These are phyloP conservation scores for Brachyopa scutellaris DNA, from an alignment of 2,888 invertebrate species.

Conservation along the genomic window DNA sequence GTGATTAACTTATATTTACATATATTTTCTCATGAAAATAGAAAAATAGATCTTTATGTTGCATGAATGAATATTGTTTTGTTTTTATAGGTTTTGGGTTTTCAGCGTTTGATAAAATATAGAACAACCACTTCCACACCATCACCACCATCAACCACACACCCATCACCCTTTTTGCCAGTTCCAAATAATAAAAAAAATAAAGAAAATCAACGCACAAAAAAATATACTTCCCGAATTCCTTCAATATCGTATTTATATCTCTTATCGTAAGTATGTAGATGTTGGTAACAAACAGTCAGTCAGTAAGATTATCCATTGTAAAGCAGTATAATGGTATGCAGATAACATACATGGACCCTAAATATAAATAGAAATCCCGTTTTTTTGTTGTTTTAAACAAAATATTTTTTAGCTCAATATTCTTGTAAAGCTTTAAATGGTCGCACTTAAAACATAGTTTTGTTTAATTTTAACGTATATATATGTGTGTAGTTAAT, in stretches of 20 bases:
- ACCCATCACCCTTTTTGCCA: conserved; percentile 45
- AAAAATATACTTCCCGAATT: conserved; percentile 20
- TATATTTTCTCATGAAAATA: conserved; percentile 7
- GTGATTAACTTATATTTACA: conserved; percentile 42
- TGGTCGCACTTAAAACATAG: conserved; percentile 18
- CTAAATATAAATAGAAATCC: conserved; percentile 6
- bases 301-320: conserved; percentile 34
- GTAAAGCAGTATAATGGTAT: conserved; percentile 38
- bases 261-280: conserved; percentile 1
- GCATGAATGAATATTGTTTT: conserved; percentile 68
- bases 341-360: conserved; percentile 20
- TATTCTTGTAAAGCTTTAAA: conserved; percentile 42
- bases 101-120: conserved; percentile 64
- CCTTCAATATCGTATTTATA: conserved; percentile 32
- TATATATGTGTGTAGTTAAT: conserved; percentile 25
- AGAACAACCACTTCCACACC: conserved; percentile 29
- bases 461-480: background rate
- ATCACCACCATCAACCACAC: conserved; percentile 28
- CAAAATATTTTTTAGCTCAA: conserved; percentile 9
- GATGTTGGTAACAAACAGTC: conserved; percentile 17
- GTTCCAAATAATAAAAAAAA: conserved; percentile 27
- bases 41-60: conserved; percentile 10
- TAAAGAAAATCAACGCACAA: conserved; percentile 27
- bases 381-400: conserved; percentile 58
- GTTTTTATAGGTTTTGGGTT: conserved; percentile 71